phyloP scores from a whole-genome alignment of 2,797 vertebrate genomes.

The Masticophis lateralis region DNA sequence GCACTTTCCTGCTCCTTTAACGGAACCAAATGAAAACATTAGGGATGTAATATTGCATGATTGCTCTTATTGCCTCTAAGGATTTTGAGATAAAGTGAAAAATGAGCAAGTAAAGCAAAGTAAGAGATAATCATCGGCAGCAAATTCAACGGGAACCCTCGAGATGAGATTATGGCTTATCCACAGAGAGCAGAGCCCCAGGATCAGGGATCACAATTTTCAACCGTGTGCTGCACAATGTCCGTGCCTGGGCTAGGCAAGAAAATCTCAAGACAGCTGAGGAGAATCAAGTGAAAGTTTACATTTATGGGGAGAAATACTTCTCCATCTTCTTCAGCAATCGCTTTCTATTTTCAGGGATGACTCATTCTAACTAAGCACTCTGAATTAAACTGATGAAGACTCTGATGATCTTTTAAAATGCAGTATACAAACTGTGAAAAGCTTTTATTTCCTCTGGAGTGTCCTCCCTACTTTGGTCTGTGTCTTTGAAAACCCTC shows the following conservation, averaged over 20 bases:
- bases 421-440: background rate
- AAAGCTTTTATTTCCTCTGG: background rate
- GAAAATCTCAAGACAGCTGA: background rate
- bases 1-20: background rate
- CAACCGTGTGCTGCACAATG: background rate
- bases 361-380: background rate
- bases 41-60: background rate
- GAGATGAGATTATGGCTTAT: background rate
- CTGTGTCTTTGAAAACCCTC: conserved; percentile 9
- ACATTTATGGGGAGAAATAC: background rate
- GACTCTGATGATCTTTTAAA: background rate
- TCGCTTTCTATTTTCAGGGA: conserved; percentile 5
- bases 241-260: background rate
- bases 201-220: background rate
- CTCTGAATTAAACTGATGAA: conserved; percentile 19
- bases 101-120: background rate
- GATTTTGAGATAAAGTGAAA: background rate
- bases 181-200: background rate
- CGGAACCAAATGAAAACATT: background rate
- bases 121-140: background rate
- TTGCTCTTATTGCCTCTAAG: background rate
- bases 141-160: background rate
- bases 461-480: background rate
- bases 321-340: background rate
- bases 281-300: background rate